Evolutionary conservation across 2,888 invertebrate species (phyloP).

Genomic region (Philopedon plagiatum): DNA sequence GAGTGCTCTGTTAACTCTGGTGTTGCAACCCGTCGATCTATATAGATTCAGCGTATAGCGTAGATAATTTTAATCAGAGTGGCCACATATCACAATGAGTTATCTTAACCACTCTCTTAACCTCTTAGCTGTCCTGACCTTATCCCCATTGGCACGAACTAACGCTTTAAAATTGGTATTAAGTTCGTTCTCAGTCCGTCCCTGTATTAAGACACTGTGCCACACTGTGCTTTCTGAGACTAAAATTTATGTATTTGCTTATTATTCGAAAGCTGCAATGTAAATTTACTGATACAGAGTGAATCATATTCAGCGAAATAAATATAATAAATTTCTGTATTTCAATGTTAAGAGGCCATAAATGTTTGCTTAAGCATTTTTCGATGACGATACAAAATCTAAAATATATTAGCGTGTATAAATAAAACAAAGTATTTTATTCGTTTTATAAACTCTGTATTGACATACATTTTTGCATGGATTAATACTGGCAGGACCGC

Average conservation of each 20-base stretch:
- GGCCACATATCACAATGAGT: no score
- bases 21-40: no score
- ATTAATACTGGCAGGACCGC: no score
- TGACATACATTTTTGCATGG: no score
- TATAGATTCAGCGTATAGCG: no score
- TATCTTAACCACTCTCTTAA: no score
- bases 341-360: constrained; percentile 62
- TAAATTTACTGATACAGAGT: constrained; percentile 43
- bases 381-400: constrained; percentile 6
- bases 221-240: constrained; percentile 16
- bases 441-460: neutral
- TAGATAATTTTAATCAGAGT: no score
- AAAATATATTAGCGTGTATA: constrained; percentile 1
- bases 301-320: constrained; percentile 53
- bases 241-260: constrained; percentile 59
- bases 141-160: no score
- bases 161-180: neutral
- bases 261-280: constrained; percentile 54
- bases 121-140: no score
- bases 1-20: no score
- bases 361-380: constrained; percentile 54
- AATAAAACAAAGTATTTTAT: neutral
- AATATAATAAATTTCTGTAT: constrained; percentile 64
- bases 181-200: neutral
- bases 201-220: constrained; percentile 23